Conservation (phyloP, 92 coral and sea anemone genomes). For the Porites evermanni region DNA sequence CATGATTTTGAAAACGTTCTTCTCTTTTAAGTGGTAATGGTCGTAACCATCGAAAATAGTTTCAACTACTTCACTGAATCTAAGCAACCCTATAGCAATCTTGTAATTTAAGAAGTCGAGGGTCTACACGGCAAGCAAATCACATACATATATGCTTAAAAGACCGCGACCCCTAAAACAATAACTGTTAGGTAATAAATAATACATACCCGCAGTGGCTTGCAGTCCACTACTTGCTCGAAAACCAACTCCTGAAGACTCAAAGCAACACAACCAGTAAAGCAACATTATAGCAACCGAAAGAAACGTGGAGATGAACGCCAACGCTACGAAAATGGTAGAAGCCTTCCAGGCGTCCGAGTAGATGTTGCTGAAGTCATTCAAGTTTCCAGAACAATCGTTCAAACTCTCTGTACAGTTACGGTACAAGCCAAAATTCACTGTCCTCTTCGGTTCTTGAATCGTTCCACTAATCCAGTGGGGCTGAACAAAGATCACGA, state of each 20-base stretch:
- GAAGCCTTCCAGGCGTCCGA: slow-evolving; percentile 93
- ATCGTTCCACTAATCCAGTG: slow-evolving; percentile 91
- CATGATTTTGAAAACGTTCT: neutral
- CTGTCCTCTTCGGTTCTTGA: slow-evolving; percentile 37
- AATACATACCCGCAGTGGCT: slow-evolving; percentile 79
- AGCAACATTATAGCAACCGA: slow-evolving; percentile 76
- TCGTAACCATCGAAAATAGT: neutral
- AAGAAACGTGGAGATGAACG: slow-evolving; percentile 79
- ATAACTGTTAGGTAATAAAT: neutral
- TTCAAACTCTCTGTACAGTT: slow-evolving; percentile 77
- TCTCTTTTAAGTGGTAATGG: neutral
- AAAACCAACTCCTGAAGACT: slow-evolving; percentile 85
- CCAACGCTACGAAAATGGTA: slow-evolving; percentile 83
- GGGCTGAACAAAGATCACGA: slow-evolving; percentile 93
- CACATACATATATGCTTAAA: neutral
- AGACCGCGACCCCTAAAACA: neutral
- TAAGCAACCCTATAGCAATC: slow-evolving; percentile 5
- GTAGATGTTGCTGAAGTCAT: slow-evolving; percentile 74
- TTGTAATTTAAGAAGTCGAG: neutral
- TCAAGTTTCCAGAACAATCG: slow-evolving; percentile 81
- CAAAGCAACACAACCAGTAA: slow-evolving; percentile 80
- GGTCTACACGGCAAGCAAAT: neutral
- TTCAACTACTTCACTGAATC: neutral
- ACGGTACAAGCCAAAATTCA: slow-evolving; percentile 91
- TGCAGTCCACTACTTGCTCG: slow-evolving; percentile 87